Evolutionary conservation across 1,140 invertebrate genomes (phyloP), one percentile per base, ranked within the genome.

Genomic region (Drosophila repleta): DNA sequence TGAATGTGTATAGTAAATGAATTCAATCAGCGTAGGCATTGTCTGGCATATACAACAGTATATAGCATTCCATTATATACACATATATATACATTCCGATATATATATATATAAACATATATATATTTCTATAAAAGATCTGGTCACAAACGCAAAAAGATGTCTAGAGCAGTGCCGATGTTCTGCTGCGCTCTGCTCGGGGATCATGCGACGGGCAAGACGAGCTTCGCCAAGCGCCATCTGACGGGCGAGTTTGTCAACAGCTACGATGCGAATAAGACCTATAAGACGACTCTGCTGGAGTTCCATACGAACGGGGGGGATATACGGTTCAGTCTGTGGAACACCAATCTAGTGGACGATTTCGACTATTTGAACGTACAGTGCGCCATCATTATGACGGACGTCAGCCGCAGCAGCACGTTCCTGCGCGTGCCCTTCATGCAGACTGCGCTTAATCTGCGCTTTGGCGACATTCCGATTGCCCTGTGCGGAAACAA

Each of bases 171-270:
- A n/a, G 26, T 45, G 5, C 15, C 24, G 6, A 10, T 10, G 3
- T 35, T 15, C 8, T 8, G 0, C 5, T 51, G 46, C 8, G 35
- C 15, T 13, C 20, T 62, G 29, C 1, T 62, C 35, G 48, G 46
- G 2, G 46, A 26, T 2, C 2, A 1, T 21, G 35, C 10, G 2
- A 21, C 37, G 11, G 61, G 61, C 3, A 63, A 63, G 13, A 45
- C 61, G 2, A 45, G 21, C 5, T 45, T 53, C 7, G 6, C 17
- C 1, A n/a, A 21, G 61, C 61, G 49, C 15, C 48, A 52, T 3
- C n/a, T 17, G 15, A 63, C 49, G 15, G 61, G 61, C 11, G 35
- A 52, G 10, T 63, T 63, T 53, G 15, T 20, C 15, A 10, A 29
- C 2, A 1, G 29, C 0, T 18, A 45, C 45, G 4, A 2, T 1